phyloP scores from a whole-genome alignment of 2,888 invertebrate genomes.

The Automeris io region DNA sequence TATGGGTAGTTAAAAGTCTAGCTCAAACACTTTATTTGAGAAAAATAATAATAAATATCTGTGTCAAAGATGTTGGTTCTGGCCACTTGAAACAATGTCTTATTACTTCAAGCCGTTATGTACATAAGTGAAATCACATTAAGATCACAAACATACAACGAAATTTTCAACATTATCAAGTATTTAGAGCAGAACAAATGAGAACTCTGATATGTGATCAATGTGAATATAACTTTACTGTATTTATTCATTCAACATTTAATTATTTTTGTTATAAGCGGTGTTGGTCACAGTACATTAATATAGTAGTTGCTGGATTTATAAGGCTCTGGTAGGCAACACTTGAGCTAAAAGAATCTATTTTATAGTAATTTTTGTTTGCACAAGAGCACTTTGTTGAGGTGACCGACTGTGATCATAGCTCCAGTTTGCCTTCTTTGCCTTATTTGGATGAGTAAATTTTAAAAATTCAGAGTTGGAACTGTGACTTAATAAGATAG shows the following conservation, averaged over 20 bases:
- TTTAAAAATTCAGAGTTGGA: slow-evolving; percentile 16
- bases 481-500: slow-evolving; percentile 60
- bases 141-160: slow-evolving; percentile 17
- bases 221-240: slow-evolving; percentile 4
- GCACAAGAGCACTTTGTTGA: slow-evolving; percentile 20
- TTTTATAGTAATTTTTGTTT: slow-evolving; percentile 34
- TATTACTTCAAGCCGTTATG: slow-evolving; percentile 46
- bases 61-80: slow-evolving; percentile 53
- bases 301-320: slow-evolving; percentile 9
- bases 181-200: slow-evolving; percentile 10
- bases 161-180: slow-evolving; percentile 17
- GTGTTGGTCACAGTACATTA: slow-evolving; percentile 34
- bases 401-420: slow-evolving; percentile 11
- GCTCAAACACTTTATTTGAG: slow-evolving; percentile 44
- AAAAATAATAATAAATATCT: slow-evolving; percentile 28
- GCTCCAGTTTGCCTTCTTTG: slow-evolving; percentile 21
- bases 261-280: slow-evolving; percentile 29
- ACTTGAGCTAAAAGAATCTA: slow-evolving; percentile 27
- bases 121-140: slow-evolving; percentile 30
- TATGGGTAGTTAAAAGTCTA: slow-evolving; percentile 62
- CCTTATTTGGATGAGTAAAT: slow-evolving; percentile 21
- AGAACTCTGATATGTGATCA: slow-evolving; percentile 14
- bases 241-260: background rate
- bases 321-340: slow-evolving; percentile 24
- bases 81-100: slow-evolving; percentile 59